Percentiles rank a stretch among this genome's conserved stretches.
Evolutionary conservation across 2,797 vertebrate genomes (phyloP).

Genomic region (Gambusia yucatana): DNA sequence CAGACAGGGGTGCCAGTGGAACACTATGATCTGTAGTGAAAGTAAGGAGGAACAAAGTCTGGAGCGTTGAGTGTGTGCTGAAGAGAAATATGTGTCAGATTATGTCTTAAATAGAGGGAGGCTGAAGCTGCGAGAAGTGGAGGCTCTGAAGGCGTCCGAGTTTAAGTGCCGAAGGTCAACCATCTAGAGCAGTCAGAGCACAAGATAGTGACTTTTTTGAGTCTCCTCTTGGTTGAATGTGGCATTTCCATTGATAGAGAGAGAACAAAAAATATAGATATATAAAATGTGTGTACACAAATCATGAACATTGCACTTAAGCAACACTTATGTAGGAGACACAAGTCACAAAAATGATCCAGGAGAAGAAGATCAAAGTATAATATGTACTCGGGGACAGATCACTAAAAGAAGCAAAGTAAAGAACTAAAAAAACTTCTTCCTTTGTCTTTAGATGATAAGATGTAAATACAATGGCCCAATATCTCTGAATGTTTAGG

Average conservation of each 20-base stretch:
- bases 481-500: slow-evolving; percentile 8
- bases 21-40: neutral
- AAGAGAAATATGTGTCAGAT: slow-evolving; percentile 1
- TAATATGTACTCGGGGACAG: neutral
- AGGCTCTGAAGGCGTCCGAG: neutral
- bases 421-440: neutral
- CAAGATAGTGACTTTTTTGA: neutral
- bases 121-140: neutral
- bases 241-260: neutral
- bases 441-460: neutral
- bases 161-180: neutral
- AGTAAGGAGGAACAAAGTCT: neutral
- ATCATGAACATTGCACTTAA: neutral
- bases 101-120: neutral
- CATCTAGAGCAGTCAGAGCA: neutral
- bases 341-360: neutral
- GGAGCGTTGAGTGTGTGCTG: neutral
- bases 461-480: slow-evolving; percentile 7
- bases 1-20: neutral
- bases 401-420: neutral
- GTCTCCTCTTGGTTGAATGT: neutral
- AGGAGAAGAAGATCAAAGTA: neutral
- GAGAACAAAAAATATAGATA: neutral
- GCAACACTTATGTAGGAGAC: neutral
- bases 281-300: neutral